Evolutionary conservation across 2,888 invertebrate genomes (phyloP).

Genomic region (Blera fallax): DNA sequence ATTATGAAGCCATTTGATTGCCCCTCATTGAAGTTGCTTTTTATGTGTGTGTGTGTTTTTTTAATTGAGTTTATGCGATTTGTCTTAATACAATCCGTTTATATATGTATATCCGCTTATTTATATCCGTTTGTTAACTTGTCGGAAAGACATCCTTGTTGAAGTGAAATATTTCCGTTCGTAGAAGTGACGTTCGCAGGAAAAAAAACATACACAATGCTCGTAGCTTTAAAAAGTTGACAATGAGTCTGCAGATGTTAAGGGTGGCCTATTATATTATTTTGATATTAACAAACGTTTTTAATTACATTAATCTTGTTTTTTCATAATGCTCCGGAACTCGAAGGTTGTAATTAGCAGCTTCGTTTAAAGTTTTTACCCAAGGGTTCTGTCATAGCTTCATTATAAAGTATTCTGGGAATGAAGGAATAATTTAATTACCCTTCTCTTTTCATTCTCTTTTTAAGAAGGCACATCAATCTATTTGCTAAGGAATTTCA

Average conservation of each 20-base stretch:
- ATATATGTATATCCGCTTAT: too few species aligned
- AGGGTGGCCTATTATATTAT: background rate
- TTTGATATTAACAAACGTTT: background rate
- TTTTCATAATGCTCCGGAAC: background rate
- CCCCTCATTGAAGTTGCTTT: background rate
- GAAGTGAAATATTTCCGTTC: background rate
- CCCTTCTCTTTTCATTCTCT: too few species aligned
- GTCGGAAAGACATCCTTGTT: background rate
- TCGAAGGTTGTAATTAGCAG: background rate
- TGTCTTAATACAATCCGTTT: background rate
- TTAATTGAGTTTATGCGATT: conserved; percentile 12
- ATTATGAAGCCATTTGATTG: background rate
- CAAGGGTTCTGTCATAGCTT: background rate
- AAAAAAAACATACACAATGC: background rate
- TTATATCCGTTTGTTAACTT: background rate
- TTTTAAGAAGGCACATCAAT: too few species aligned
- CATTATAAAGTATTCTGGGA: background rate
- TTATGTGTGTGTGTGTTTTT: too few species aligned
- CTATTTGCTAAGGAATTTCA: too few species aligned
- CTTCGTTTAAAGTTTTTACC: background rate
- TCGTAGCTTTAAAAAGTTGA: background rate
- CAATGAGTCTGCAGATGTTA: background rate
- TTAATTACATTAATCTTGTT: background rate
- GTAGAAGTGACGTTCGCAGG: background rate
- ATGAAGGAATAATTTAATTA: background rate